Percentiles rank a stretch among this genome's conserved stretches.
Evolutionary conservation across 2,113 vertebrate species (phyloP).

Genomic region (Nothobranchius kuhntae): DNA sequence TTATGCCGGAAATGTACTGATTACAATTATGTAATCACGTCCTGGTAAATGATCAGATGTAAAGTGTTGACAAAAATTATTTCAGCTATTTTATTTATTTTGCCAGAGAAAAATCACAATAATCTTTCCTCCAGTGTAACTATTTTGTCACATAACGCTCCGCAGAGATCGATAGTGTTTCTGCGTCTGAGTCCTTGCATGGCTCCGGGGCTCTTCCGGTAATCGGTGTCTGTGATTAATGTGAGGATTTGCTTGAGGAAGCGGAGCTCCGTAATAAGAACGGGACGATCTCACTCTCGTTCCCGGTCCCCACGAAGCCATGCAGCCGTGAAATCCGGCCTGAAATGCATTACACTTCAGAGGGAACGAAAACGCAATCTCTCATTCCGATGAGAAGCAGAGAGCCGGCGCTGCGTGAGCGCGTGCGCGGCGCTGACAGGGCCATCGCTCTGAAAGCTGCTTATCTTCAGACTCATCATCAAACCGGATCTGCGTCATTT

Average conservation of each 20-base stretch:
- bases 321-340: constrained; percentile 92
- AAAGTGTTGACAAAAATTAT: too few relatives aligned
- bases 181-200: constrained; percentile 61
- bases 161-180: constrained; percentile 34
- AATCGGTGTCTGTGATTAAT: constrained; percentile 87
- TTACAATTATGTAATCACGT: too few relatives aligned
- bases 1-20: too few relatives aligned
- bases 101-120: too few relatives aligned
- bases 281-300: constrained; percentile 84
- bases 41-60: too few relatives aligned
- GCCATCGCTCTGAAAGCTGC: constrained; percentile 77
- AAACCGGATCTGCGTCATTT: constrained; percentile 85
- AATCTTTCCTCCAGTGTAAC: too few relatives aligned
- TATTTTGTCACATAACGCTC: too few relatives aligned
- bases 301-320: constrained; percentile 77
- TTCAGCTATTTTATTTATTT: too few relatives aligned
- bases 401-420: too few relatives aligned
- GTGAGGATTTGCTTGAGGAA: constrained; percentile 93
- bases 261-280: constrained; percentile 89
- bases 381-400: constrained; percentile 79
- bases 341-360: constrained; percentile 94
- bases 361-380: constrained; percentile 92
- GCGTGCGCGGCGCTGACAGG: constrained; percentile 84
- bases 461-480: constrained; percentile 51
- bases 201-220: constrained; percentile 82